Conservation (phyloP, 1,140 invertebrate genomes). For the Pogonus chalceus region DNA sequence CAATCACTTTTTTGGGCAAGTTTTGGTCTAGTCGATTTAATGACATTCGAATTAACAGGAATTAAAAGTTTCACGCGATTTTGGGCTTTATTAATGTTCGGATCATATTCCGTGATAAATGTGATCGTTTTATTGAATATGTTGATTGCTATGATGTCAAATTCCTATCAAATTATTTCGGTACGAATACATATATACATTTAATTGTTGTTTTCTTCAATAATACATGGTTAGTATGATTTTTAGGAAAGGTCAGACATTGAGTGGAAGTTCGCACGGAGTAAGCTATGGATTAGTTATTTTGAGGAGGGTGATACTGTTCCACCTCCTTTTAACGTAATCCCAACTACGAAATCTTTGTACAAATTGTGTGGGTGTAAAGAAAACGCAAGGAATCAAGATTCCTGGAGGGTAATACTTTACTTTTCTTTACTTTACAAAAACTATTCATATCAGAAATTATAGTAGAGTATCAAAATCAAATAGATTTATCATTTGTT, state of each 20-base stretch:
- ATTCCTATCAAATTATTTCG: constrained; percentile 87
- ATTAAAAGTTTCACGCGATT: constrained; percentile 82
- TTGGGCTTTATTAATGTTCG: constrained; percentile 80
- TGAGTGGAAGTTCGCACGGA: constrained; percentile 88
- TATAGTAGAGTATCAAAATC: background rate
- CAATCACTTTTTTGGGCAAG: constrained; percentile 92
- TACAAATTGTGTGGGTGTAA: constrained; percentile 43
- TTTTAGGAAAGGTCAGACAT: constrained; percentile 70
- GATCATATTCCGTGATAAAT: constrained; percentile 83
- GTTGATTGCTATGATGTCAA: constrained; percentile 95
- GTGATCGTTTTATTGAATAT: constrained; percentile 88
- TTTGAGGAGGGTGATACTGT: constrained; percentile 79
- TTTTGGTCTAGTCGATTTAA: constrained; percentile 81
- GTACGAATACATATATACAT: constrained; percentile 43
- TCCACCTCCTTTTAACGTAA: constrained; percentile 80
- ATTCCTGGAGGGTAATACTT: constrained; percentile 50
- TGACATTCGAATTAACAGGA: constrained; percentile 73
- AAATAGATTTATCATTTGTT: too few species aligned
- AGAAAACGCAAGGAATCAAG: constrained; percentile 39
- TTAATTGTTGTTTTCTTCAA: too few species aligned
- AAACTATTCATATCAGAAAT: background rate
- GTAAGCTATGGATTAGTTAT: constrained; percentile 87
- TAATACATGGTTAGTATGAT: background rate
- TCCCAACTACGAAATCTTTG: constrained; percentile 64
- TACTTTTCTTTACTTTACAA: background rate